phyloP scores from a whole-genome alignment of 1,140 invertebrate genomes.

The Cepaea nemoralis region DNA sequence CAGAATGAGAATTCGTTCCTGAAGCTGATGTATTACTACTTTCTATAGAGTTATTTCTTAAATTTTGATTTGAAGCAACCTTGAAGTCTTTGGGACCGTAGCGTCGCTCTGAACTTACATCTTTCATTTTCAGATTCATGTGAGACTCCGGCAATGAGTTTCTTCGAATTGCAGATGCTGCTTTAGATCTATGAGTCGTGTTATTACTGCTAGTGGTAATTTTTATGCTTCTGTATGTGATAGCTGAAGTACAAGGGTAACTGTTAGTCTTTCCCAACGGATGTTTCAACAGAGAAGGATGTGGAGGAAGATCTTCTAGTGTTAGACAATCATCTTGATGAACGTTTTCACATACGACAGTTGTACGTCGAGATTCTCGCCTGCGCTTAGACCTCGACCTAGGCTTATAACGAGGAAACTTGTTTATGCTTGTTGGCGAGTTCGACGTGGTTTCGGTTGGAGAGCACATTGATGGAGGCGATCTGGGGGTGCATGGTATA shows the following conservation, averaged over 20 bases:
- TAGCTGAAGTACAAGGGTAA: neutral
- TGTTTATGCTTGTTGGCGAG: neutral
- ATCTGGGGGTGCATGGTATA: neutral
- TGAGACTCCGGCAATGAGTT: neutral
- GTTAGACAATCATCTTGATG: neutral
- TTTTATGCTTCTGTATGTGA: neutral
- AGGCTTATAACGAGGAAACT: neutral
- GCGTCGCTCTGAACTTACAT: neutral
- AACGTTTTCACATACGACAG: neutral
- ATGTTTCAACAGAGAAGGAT: slow-evolving; percentile 5
- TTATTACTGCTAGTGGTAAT: neutral
- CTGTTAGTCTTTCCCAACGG: slow-evolving; percentile 1
- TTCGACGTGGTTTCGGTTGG: neutral
- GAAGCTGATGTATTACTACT: slow-evolving; percentile 10
- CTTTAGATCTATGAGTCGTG: neutral
- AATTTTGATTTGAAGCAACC: neutral
- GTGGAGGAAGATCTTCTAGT: slow-evolving; percentile 22
- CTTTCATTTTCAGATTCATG: neutral
- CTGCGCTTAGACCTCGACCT: slow-evolving; percentile 1
- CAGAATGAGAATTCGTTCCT: neutral
- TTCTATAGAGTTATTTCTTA: neutral
- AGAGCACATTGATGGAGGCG: neutral
- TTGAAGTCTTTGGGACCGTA: neutral
- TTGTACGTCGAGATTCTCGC: neutral
- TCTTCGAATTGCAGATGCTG: neutral